A percentile compares a stretch with the other conserved stretches of the same genome.
Evolutionary conservation across 2,888 invertebrate genomes (phyloP).

Genomic region (Tryphoninae sp.): DNA sequence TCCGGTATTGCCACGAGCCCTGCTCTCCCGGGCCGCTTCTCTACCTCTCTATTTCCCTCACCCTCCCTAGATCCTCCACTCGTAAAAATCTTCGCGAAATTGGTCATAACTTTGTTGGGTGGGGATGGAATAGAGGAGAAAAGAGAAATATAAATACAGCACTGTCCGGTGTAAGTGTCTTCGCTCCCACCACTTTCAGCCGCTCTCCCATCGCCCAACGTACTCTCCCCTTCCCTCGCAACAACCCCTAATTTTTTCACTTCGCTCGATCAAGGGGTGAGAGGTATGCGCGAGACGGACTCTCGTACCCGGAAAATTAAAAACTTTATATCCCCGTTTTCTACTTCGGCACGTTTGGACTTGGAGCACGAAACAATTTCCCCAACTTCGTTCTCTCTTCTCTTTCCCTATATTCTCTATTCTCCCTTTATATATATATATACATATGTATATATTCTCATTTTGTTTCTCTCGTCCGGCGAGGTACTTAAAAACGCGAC

Average conservation of each 20-base stretch:
- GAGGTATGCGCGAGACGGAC: slow-evolving; percentile 21
- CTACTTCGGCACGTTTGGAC: slow-evolving; percentile 58
- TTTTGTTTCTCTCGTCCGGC: slow-evolving; percentile 7
- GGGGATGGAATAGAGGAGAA: slow-evolving; percentile 6
- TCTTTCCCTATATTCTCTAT: neutral
- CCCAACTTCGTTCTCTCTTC: slow-evolving; percentile 34
- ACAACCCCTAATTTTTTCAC: slow-evolving; percentile 7
- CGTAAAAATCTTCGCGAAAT: slow-evolving; percentile 54
- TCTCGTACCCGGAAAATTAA: slow-evolving; percentile 55
- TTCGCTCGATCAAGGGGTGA: slow-evolving; percentile 46
- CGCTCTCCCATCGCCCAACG: neutral
- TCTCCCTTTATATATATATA: too few species aligned
- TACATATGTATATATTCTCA: neutral
- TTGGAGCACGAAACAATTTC: slow-evolving; percentile 54
- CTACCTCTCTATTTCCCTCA: neutral
- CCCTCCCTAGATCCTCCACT: neutral
- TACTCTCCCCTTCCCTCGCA: neutral
- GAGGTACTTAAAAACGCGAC: slow-evolving; percentile 33
- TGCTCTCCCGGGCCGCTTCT: neutral
- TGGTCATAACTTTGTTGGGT: slow-evolving; percentile 54
- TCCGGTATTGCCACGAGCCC: neutral
- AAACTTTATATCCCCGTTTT: slow-evolving; percentile 59
- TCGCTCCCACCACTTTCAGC: neutral
- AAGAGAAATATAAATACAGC: slow-evolving; percentile 28
- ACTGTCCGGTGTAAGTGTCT: slow-evolving; percentile 45